Evolutionary conservation across 2,113 vertebrate species (phyloP).

Genomic region (Dolichallabes microphthalmus): DNA sequence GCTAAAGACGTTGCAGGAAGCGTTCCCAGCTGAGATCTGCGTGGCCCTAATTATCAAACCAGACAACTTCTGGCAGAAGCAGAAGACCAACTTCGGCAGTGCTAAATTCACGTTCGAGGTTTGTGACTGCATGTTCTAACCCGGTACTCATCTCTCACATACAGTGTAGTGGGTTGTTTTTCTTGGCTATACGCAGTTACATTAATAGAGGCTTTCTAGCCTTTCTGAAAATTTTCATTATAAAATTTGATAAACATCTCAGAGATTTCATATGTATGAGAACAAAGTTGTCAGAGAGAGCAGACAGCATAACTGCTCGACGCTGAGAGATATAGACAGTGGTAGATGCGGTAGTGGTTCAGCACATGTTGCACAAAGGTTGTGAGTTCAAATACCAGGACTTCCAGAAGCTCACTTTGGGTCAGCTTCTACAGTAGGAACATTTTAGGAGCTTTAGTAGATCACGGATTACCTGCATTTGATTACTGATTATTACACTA

Average conservation of each 20-base stretch:
- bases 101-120: constrained; percentile 99
- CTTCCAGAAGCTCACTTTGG: background rate
- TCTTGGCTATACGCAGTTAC: background rate
- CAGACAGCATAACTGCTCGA: background rate
- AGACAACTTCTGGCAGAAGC: constrained; percentile 99
- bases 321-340: background rate
- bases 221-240: background rate
- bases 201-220: background rate
- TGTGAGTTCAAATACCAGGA: background rate
- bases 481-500: background rate
- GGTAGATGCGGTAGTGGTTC: background rate
- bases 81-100: constrained; percentile 98
- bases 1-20: constrained; percentile 93
- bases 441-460: background rate
- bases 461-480: background rate
- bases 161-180: background rate
- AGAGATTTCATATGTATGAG: too few species aligned
- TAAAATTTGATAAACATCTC: background rate
- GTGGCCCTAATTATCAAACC: constrained; percentile 98
- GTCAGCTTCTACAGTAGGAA: background rate
- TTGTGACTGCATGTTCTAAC: constrained; percentile 29
- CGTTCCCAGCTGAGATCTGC: constrained; percentile 92
- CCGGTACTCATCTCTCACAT: background rate
- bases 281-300: background rate
- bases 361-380: background rate